Evolutionary conservation across 2,797 vertebrate genomes (phyloP).

Genomic region (Halcyon smyrnensis): DNA sequence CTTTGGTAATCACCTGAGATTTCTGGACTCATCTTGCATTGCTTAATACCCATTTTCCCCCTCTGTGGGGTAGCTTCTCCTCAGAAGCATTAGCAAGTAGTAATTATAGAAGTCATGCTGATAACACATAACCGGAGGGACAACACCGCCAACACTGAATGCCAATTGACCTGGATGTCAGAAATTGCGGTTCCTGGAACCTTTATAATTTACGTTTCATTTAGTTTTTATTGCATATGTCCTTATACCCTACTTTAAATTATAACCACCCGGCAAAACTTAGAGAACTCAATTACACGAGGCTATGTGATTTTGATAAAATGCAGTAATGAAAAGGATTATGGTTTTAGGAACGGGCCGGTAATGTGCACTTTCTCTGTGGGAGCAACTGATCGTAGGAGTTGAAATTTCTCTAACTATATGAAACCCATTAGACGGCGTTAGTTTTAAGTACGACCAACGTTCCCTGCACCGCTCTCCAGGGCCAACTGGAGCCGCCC

Average conservation of each 20-base stretch:
- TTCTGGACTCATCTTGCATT: neutral
- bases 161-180: neutral
- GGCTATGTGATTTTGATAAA: neutral
- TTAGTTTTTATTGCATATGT: neutral
- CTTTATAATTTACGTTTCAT: neutral
- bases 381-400: fast-evolving
- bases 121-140: neutral
- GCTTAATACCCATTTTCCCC: conserved; percentile 8
- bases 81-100: conserved; percentile 13
- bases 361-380: fast-evolving
- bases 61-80: conserved; percentile 17
- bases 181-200: neutral
- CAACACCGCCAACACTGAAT: neutral
- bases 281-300: neutral
- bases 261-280: neutral
- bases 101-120: neutral
- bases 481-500: fast-evolving
- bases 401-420: neutral
- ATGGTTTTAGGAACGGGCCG: fast-evolving
- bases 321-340: neutral
- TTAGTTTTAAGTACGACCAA: neutral
- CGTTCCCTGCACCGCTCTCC: fast-evolving
- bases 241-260: neutral
- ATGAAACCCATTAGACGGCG: fast-evolving
- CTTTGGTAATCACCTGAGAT: neutral